Percentiles rank a stretch among this genome's conserved stretches.
Evolutionary conservation across 2,113 vertebrate species (phyloP).

Genomic region (Oryzias melastigma): DNA sequence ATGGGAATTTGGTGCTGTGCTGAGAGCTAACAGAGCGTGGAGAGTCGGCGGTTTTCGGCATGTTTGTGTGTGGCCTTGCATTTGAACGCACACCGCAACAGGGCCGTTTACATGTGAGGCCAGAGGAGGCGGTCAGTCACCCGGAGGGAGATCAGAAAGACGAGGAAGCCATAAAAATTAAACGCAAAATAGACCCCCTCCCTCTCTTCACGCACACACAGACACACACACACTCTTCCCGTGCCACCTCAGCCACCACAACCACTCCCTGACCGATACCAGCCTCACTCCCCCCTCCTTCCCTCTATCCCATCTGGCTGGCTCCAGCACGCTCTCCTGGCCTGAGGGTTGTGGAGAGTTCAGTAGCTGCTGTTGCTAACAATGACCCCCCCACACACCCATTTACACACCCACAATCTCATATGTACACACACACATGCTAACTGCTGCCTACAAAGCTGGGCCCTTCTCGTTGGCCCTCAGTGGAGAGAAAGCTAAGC

Average conservation of each 20-base stretch:
- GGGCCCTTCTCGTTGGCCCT: slow-evolving; percentile 63
- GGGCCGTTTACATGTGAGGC: slow-evolving; percentile 36
- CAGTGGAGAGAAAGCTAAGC: slow-evolving; percentile 53
- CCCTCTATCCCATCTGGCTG: slow-evolving; percentile 65
- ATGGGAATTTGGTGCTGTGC: slow-evolving; percentile 65
- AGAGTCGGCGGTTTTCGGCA: slow-evolving; percentile 47
- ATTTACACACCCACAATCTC: slow-evolving; percentile 15
- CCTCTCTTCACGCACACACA: slow-evolving; percentile 18
- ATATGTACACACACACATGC: slow-evolving; percentile 46
- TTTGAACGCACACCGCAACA: slow-evolving; percentile 55
- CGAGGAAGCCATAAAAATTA: slow-evolving; percentile 62
- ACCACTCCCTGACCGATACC: slow-evolving; percentile 40
- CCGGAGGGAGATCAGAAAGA: slow-evolving; percentile 61
- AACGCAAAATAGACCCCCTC: slow-evolving; percentile 53
- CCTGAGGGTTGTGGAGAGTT: slow-evolving; percentile 77
- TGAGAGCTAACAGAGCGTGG: slow-evolving; percentile 60
- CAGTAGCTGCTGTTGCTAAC: slow-evolving; percentile 68
- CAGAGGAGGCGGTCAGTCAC: slow-evolving; percentile 28
- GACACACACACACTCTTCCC: neutral
- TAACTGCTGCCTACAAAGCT: slow-evolving; percentile 57
- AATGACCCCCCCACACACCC: slow-evolving; percentile 46
- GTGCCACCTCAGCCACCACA: slow-evolving; percentile 15
- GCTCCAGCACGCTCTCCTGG: slow-evolving; percentile 62
- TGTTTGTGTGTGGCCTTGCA: slow-evolving; percentile 52
- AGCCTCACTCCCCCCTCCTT: slow-evolving; percentile 42